Percentiles rank a stretch among this genome's conserved stretches.
Evolutionary conservation across 1,140 invertebrate genomes (phyloP).

Genomic region (Stratiolaelaps scimitus): DNA sequence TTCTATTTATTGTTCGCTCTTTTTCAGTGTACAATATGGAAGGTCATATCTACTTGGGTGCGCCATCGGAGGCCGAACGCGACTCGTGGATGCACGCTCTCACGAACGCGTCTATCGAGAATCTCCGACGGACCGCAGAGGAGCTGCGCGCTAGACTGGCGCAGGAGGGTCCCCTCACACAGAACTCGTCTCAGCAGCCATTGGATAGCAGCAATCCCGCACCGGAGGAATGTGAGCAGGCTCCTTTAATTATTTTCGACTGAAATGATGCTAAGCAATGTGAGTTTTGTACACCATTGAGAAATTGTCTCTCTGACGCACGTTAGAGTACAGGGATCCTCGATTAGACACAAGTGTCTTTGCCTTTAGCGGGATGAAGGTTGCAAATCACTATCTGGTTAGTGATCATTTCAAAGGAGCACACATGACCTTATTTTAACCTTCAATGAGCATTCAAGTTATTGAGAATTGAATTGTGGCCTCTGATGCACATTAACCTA

Average conservation of each 20-base stretch:
- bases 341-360: too few species aligned
- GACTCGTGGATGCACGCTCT: conserved; percentile 73
- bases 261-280: background rate
- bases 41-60: conserved; percentile 61
- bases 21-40: conserved; percentile 51
- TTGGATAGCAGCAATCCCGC: background rate
- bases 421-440: too few species aligned
- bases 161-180: background rate
- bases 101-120: conserved; percentile 6
- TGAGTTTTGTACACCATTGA: too few species aligned
- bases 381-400: too few species aligned
- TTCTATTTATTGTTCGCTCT: conserved; percentile 19
- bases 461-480: too few species aligned
- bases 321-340: too few species aligned
- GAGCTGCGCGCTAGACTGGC: conserved; percentile 1
- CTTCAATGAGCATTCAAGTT: too few species aligned
- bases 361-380: too few species aligned
- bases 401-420: too few species aligned
- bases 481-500: too few species aligned
- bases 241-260: conserved; percentile 20
- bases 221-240: conserved; percentile 25
- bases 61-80: conserved; percentile 62
- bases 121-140: conserved; percentile 5
- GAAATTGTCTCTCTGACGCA: too few species aligned
- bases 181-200: too few species aligned